Evolutionary conservation across 2,888 invertebrate genomes (phyloP).

Genomic region (Hermodice carunculata): DNA sequence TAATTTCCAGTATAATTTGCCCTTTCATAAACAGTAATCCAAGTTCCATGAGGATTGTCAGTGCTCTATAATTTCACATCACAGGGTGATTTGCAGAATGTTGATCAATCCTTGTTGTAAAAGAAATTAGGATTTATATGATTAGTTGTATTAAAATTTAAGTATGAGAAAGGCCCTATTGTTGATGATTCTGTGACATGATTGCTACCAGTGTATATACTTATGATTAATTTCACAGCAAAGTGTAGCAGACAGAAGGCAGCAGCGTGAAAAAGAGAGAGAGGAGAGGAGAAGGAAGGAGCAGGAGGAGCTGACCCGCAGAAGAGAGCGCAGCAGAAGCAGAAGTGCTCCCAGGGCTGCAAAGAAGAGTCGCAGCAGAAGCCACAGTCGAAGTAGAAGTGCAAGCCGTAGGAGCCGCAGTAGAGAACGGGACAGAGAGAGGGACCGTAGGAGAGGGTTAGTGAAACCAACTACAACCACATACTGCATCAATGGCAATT

Average conservation of each 20-base stretch:
- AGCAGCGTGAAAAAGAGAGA: conserved; percentile 63
- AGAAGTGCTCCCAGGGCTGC: background rate
- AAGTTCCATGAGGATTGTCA: no score
- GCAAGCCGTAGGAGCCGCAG: conserved; percentile 3
- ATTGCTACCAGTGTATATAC: conserved; percentile 2
- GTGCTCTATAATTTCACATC: no score
- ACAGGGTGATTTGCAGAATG: no score
- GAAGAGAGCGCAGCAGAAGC: conserved; percentile 9
- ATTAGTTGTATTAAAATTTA: no score
- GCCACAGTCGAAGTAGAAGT: conserved; percentile 17
- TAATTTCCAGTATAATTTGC: no score
- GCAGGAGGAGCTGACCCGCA: conserved; percentile 59
- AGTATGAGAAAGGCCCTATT: no score
- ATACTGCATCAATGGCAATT: conserved; percentile 20
- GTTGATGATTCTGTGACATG: no score
- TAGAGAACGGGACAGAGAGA: conserved; percentile 19
- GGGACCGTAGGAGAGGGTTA: conserved; percentile 44
- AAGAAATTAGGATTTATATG: no score
- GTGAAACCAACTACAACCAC: conserved; percentile 28
- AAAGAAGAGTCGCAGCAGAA: conserved; percentile 28
- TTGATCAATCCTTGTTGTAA: no score
- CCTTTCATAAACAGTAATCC: no score
- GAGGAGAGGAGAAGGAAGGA: conserved; percentile 67
- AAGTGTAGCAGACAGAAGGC: conserved; percentile 61
- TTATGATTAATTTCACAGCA: conserved; percentile 42